Evolutionary conservation across 2,113 vertebrate species (phyloP).

Genomic region (Mobula hypostoma): DNA sequence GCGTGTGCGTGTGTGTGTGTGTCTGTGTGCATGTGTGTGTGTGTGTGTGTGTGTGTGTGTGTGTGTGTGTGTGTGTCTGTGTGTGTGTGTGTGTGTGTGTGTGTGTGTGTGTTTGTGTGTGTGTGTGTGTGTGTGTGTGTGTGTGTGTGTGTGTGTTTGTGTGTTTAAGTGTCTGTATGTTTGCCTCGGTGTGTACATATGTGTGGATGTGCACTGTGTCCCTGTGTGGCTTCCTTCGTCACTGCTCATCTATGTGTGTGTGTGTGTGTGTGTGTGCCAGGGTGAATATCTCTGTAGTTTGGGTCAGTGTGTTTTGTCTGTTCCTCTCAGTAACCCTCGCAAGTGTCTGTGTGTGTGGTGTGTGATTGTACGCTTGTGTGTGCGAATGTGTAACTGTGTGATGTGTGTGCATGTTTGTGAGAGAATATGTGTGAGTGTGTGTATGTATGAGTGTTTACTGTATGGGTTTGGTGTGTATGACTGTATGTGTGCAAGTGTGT

Average conservation of each 20-base stretch:
- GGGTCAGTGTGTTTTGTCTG: background rate
- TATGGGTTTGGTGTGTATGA: too few species aligned
- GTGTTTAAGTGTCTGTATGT: background rate
- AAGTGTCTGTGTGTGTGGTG: too few species aligned
- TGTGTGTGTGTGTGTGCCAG: too few species aligned
- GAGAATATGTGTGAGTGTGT: too few species aligned
- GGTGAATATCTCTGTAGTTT: background rate
- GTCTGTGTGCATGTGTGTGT: background rate
- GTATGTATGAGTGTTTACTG: too few species aligned
- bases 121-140: background rate
- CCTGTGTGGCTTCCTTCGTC: too few species aligned
- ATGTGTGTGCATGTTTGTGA: too few species aligned
- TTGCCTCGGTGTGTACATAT: background rate
- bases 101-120: background rate
- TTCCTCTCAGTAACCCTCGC: too few species aligned
- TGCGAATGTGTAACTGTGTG: too few species aligned
- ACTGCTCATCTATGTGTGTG: too few species aligned
- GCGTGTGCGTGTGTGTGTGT: background rate
- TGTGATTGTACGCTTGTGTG: too few species aligned
- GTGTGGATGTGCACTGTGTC: background rate
- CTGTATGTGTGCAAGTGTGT: too few species aligned
- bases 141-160: background rate
- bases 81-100: background rate
- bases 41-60: background rate
- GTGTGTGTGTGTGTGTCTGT: background rate